Evolutionary conservation across 2,797 vertebrate species (phyloP).

Genomic region (Hydrocynus forskahlii): DNA sequence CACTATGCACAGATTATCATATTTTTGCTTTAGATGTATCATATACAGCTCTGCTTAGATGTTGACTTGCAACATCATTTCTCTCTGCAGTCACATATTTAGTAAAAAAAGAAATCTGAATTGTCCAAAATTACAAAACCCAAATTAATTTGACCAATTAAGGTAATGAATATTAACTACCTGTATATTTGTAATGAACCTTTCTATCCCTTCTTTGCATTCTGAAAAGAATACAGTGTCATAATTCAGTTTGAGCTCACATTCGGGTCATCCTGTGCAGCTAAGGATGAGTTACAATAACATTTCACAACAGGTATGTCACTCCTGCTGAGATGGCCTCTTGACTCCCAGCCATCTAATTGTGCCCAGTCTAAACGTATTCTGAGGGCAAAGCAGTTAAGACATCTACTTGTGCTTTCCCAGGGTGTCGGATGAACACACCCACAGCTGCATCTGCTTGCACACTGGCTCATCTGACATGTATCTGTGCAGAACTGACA

Average conservation of each 20-base stretch:
- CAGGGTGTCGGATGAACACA: conserved; percentile 52
- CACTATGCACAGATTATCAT: not conserved
- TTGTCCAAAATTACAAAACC: too few relatives aligned
- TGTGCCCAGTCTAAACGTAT: conserved; percentile 21
- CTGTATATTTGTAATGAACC: too few relatives aligned
- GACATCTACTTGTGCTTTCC: conserved; percentile 51
- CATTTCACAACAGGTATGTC: not conserved
- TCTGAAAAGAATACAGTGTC: not conserved
- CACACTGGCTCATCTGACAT: conserved; percentile 49
- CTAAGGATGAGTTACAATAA: not conserved
- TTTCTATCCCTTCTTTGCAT: too few relatives aligned
- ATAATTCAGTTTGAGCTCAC: not conserved
- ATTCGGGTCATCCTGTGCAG: conserved; percentile 11
- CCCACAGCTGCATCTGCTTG: conserved; percentile 44
- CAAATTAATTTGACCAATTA: too few relatives aligned
- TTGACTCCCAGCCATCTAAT: conserved; percentile 7
- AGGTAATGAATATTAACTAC: too few relatives aligned
- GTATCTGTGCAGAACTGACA: conserved; percentile 34
- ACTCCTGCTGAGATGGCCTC: conserved; percentile 19
- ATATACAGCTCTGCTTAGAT: not conserved
- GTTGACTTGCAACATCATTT: not conserved
- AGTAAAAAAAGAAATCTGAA: too few relatives aligned
- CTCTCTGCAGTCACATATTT: too few relatives aligned
- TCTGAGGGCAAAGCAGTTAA: conserved; percentile 37
- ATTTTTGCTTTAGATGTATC: not conserved